Percentiles rank a stretch among this genome's conserved stretches.
These are phyloP conservation scores for Tretioscincus oriximinensis DNA, from an alignment of 2,113 vertebrate genomes.

Conservation along the genomic window DNA sequence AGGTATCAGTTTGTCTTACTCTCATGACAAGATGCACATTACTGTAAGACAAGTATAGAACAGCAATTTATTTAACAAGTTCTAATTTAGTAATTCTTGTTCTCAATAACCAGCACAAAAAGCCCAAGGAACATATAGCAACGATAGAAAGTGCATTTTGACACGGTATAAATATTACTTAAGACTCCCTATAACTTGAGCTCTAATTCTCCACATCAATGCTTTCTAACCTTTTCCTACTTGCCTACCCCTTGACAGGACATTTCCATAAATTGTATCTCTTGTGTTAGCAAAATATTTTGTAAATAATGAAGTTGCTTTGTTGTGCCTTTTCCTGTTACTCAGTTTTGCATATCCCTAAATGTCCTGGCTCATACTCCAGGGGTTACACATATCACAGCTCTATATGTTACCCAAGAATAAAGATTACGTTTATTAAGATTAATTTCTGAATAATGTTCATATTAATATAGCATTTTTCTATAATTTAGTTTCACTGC, in stretches of 20 bases:
- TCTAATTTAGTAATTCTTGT: neutral
- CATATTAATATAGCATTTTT: neutral
- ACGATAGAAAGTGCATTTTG: neutral
- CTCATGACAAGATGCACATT: neutral
- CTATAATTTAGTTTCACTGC: neutral
- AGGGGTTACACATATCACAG: too few relatives aligned
- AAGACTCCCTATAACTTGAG: neutral
- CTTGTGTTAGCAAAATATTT: too few relatives aligned
- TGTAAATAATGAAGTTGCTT: too few relatives aligned
- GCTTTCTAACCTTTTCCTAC: too few relatives aligned
- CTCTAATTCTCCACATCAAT: neutral
- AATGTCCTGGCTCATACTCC: too few relatives aligned
- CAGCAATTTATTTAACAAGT: neutral
- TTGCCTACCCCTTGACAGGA: too few relatives aligned
- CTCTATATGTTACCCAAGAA: neutral
- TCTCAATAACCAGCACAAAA: neutral
- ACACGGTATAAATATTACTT: neutral
- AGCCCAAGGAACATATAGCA: neutral
- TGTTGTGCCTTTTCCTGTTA: too few relatives aligned
- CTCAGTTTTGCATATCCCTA: too few relatives aligned
- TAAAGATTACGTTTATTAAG: neutral
- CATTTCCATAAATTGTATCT: too few relatives aligned
- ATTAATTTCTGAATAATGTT: neutral
- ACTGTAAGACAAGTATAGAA: neutral
- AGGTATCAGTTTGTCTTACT: neutral